Evolutionary conservation across 1,140 invertebrate species (phyloP), one percentile per base, ranked within the genome.

Genomic region (Euura saliciscinereae): DNA sequence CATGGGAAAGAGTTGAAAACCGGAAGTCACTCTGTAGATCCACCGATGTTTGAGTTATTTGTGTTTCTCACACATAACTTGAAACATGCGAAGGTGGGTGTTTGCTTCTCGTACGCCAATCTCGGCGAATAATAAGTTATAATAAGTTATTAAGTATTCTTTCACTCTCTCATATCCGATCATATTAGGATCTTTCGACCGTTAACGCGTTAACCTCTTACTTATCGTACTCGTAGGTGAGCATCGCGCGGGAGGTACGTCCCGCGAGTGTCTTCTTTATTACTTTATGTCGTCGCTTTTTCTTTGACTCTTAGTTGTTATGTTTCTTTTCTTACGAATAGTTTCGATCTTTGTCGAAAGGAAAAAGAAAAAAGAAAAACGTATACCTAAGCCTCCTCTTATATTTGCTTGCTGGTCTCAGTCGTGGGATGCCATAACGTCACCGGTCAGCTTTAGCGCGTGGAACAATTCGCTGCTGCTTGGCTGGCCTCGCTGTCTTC

Each of bases 361-460:
- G 66, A 71, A 71, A 59, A 69, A 67, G 74, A 77, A 71, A 69
- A 66, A 59, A 6, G 13, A 59, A 59, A 59, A 59, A 59, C 5
- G 51, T 59, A 59, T 59, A 59, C 5, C 13, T 69, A 76, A 74
- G 69, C 82, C 75, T 79, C 73, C 81, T 84, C 82, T 82, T 78
- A 80, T 79, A 77, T 84, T 85, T 86, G 82, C 83, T 88, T 87
- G 77, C 84, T 86, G 85, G 81, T 79, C 77, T 79, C 80, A 72
- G 77, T 78, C 78, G 77, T 76, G 76, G 64, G 69, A 72, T 70
- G 76, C 73, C 78, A 71, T 72, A 75, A 79, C 51, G 13, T n/a
- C 6, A 59, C 45, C 6, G 69, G 66, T 68, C 64, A 75, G 76
- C 73, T 74, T 78, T 75, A 78, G 80, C 78, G 70, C 71, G 80